phyloP scores from a whole-genome alignment of 1,140 invertebrate species.

The Pseudobourletiella spinata region DNA sequence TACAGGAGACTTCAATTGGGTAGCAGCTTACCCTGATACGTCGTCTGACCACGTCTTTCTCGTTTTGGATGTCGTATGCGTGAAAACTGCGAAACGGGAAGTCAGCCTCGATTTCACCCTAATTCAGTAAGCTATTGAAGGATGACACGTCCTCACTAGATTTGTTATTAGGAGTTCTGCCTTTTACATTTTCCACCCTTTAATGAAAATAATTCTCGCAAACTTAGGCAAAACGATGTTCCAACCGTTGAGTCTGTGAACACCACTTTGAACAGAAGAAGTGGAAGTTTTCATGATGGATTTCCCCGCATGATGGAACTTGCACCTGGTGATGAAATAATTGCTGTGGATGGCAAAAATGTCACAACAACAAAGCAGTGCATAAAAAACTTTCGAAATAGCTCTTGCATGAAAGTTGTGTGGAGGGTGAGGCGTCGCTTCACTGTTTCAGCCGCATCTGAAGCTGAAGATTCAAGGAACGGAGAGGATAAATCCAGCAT shows the following conservation, averaged over 20 bases:
- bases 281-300: slow-evolving; percentile 9
- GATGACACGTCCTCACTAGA: too few relatives aligned
- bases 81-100: slow-evolving; percentile 32
- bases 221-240: slow-evolving; percentile 14
- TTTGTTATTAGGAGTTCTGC: too few relatives aligned
- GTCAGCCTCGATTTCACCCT: slow-evolving; percentile 30
- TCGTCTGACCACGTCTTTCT: slow-evolving; percentile 13
- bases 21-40: slow-evolving; percentile 21
- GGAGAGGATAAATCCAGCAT: background rate
- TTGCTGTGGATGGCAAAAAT: slow-evolving; percentile 69
- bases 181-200: too few relatives aligned
- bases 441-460: background rate
- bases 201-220: too few relatives aligned
- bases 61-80: slow-evolving; percentile 27
- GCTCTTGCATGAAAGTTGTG: slow-evolving; percentile 30
- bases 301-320: slow-evolving; percentile 49
- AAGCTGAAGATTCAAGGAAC: background rate
- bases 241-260: slow-evolving; percentile 14
- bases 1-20: slow-evolving; percentile 31
- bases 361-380: slow-evolving; percentile 44
- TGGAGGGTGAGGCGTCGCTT: slow-evolving; percentile 19
- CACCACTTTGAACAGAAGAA: background rate
- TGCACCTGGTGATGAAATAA: slow-evolving; percentile 62
- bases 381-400: slow-evolving; percentile 29
- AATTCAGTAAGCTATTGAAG: slow-evolving; percentile 15